A percentile compares a stretch with the other conserved stretches of the same genome.
phyloP scores from a whole-genome alignment of 1,140 invertebrate species.

The Drosophila carrolli region DNA sequence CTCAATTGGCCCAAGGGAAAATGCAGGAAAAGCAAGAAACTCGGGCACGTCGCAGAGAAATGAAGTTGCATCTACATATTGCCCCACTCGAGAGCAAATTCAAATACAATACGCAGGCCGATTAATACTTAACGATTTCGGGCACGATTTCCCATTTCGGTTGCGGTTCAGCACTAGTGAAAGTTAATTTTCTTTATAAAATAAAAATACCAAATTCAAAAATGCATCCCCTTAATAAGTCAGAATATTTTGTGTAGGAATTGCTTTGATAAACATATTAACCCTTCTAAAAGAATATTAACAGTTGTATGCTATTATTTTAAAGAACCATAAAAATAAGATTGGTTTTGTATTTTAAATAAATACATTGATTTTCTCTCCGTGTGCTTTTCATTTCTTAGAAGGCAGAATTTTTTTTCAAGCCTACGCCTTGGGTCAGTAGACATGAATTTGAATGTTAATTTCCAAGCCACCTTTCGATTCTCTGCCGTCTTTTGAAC shows the following conservation, averaged over 20 bases:
- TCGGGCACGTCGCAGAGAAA: constrained; percentile 60
- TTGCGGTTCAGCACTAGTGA: too few species aligned
- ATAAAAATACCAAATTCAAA: too few species aligned
- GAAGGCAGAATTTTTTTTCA: constrained; percentile 25
- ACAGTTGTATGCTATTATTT: too few species aligned
- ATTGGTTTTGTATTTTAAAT: too few species aligned
- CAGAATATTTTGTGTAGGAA: too few species aligned
- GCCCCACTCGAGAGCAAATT: constrained; percentile 45
- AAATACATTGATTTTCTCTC: constrained; percentile 3
- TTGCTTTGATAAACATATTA: too few species aligned
- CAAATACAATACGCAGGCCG: constrained; percentile 55
- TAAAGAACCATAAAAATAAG: too few species aligned
- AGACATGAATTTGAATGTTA: constrained; percentile 75
- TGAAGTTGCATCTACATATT: constrained; percentile 51
- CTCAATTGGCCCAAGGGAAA: constrained; percentile 51
- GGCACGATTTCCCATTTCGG: constrained; percentile 70
- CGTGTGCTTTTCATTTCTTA: not conserved
- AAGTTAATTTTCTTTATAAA: too few species aligned
- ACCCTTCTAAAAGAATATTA: too few species aligned
- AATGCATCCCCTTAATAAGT: too few species aligned
- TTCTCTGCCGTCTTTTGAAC: not conserved
- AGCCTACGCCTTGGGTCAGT: constrained; percentile 49
- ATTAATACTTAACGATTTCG: constrained; percentile 78
- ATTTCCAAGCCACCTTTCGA: constrained; percentile 39
- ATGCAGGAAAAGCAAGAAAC: constrained; percentile 35